Evolutionary conservation across 1,140 invertebrate species (phyloP).

Genomic region (Hyles vespertilio): DNA sequence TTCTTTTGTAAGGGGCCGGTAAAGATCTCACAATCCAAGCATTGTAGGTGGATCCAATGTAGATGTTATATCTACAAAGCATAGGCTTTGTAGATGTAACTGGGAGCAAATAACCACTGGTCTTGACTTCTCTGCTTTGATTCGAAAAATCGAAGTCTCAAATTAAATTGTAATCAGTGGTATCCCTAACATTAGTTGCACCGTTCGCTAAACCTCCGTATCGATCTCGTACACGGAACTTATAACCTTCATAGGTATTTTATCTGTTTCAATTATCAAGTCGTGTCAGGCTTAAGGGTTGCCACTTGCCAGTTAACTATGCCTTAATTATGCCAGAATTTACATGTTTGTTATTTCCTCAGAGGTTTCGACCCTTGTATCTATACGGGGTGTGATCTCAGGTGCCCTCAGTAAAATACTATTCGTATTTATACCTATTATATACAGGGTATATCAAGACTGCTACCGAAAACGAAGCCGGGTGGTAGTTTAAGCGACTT

Average conservation of each 20-base stretch:
- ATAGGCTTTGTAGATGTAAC: background rate
- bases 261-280: conserved; percentile 19
- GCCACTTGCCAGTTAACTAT: conserved; percentile 6
- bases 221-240: background rate
- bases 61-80: too few relatives aligned
- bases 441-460: too few relatives aligned
- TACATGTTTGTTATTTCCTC: conserved; percentile 16
- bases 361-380: conserved; percentile 6
- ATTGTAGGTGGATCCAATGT: background rate
- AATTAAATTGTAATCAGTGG: too few relatives aligned
- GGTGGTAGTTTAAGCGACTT: too few relatives aligned
- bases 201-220: background rate
- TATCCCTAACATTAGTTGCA: too few relatives aligned
- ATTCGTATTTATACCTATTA: conserved; percentile 4
- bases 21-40: too few relatives aligned
- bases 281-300: conserved; percentile 3
- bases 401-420: background rate
- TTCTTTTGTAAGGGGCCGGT: too few relatives aligned
- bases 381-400: background rate
- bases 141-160: too few relatives aligned
- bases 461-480: too few relatives aligned
- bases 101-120: background rate
- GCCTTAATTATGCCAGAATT: conserved; percentile 15
- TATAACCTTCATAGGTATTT: background rate
- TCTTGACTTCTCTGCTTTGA: too few relatives aligned